Evolutionary conservation across 1,140 invertebrate genomes (phyloP), one percentile per base, ranked within the genome.

Genomic region (Lysiphlebus fabarum): DNA sequence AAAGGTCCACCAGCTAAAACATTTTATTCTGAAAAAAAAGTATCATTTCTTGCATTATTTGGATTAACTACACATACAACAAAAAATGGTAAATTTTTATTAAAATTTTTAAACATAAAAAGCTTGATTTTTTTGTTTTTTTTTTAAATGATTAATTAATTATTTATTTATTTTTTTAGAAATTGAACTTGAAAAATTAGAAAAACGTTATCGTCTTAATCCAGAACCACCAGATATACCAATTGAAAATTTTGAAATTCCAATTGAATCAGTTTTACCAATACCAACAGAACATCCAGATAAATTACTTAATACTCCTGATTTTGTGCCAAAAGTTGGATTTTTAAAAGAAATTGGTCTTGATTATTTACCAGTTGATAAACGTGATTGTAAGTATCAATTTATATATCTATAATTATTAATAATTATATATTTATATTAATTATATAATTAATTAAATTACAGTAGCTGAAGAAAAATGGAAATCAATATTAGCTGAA

Each of bases 1-100:
- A 81, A 81, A 68, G 81, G 81, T 37, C 81, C 81, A 6, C 80
- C 80, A 6, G 75, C 77, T 6, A 78, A 80, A 57, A 65, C 76
- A 1, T 75, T 77, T 47, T 76, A 74, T 62, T 71, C 77, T 0
- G 72, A 78, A 37, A 67, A 74, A 40, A 82, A 82, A 64, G 60
- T 81, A 5, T 64, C 72, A 0, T 81, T 81, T 58, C 68, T 82
- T 12, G 72, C 74, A 0, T 78, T 79, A 60, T 81, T 82, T 59
- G 79, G 78, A 10, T 61, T 82, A 5, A 81, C 79, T 0, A 82
- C 81, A 7, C 66, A 80, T n/a, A 69, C 65, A 38, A 70, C 65
- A 36, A 73, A 64, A 58, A 80, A 81, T 58, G 79, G 79, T 80
- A 66, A 70, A 65, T 41, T 36, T 56, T 38, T 55, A 26, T 37